These are phyloP conservation scores for Spodoptera frugiperda DNA, from an alignment of 1,140 invertebrate genomes.

Conservation along the genomic window DNA sequence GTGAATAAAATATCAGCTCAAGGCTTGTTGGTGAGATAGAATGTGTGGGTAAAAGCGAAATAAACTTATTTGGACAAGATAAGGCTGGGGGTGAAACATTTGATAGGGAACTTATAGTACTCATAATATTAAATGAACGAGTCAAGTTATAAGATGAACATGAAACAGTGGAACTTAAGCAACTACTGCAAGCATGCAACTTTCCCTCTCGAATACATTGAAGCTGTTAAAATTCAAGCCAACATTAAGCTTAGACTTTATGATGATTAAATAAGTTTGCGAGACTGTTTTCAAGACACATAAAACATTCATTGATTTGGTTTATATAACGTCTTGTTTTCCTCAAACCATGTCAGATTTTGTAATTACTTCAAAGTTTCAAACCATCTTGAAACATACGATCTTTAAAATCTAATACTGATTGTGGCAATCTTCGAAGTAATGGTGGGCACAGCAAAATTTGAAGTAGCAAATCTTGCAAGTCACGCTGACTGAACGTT, in stretches of 20 bases:
- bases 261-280: slow-evolving; percentile 29
- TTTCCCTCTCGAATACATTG: slow-evolving; percentile 40
- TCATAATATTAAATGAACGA: neutral
- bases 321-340: neutral
- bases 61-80: neutral
- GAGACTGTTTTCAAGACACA: slow-evolving; percentile 4
- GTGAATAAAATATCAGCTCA: slow-evolving; percentile 23
- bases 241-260: slow-evolving; percentile 29
- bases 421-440: neutral
- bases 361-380: too few species aligned
- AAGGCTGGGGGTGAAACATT: neutral
- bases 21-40: neutral
- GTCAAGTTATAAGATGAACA: neutral
- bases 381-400: slow-evolving; percentile 5
- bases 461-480: neutral
- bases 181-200: slow-evolving; percentile 17
- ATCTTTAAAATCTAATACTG: neutral
- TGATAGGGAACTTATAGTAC: neutral
- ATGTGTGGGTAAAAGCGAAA: neutral
- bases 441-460: neutral
- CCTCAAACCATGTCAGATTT: neutral
- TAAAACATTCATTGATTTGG: slow-evolving; percentile 15
- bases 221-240: slow-evolving; percentile 28
- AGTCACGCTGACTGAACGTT: slow-evolving; percentile 9
- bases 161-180: neutral